phyloP scores from a whole-genome alignment of 2,888 invertebrate species.

The Ochropleura plecta region DNA sequence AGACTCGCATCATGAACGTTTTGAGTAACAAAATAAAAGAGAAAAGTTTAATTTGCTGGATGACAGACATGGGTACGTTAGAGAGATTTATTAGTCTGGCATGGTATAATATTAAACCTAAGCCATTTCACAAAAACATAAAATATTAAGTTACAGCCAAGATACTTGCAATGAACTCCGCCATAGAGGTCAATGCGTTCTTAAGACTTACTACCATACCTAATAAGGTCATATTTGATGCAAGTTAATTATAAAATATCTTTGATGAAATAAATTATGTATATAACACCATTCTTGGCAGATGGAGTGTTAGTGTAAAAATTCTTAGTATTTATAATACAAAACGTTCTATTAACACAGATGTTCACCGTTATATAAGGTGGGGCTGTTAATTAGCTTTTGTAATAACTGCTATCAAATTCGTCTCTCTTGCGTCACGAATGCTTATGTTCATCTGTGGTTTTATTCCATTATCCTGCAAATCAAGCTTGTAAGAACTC shows the following conservation, averaged over 20 bases:
- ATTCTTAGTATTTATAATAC: constrained; percentile 70
- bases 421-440: constrained; percentile 69
- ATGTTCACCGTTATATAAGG: constrained; percentile 85
- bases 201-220: constrained; percentile 30
- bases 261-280: constrained; percentile 42
- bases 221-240: constrained; percentile 43
- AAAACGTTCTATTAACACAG: constrained; percentile 85
- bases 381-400: constrained; percentile 78
- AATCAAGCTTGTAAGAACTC: constrained; percentile 1
- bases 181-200: constrained; percentile 53
- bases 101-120: constrained; percentile 25
- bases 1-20: background rate
- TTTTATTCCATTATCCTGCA: constrained; percentile 29
- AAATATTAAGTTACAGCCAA: constrained; percentile 47
- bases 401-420: constrained; percentile 74
- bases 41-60: constrained; percentile 4
- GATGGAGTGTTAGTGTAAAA: constrained; percentile 58
- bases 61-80: constrained; percentile 24
- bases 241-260: constrained; percentile 46
- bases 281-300: constrained; percentile 56
- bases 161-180: constrained; percentile 39
- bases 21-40: background rate
- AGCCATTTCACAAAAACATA: constrained; percentile 30
- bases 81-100: constrained; percentile 35
- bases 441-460: constrained; percentile 57